Percentiles rank a stretch among this genome's conserved stretches.
phyloP scores from a whole-genome alignment of 2,113 vertebrate species.

The Saguinus imperator region DNA sequence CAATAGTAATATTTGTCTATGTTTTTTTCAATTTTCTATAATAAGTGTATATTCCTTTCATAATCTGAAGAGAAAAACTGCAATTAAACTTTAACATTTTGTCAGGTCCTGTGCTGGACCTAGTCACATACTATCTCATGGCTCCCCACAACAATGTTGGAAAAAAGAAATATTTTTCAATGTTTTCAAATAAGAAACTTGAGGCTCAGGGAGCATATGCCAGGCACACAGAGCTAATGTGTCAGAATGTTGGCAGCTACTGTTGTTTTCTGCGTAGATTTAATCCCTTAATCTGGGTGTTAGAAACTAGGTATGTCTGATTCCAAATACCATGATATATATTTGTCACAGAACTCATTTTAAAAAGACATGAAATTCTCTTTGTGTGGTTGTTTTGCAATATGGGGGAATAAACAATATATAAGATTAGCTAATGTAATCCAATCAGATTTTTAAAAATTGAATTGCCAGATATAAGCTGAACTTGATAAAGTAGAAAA shows the following conservation, averaged over 20 bases:
- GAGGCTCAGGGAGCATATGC: background rate
- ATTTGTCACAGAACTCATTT: background rate
- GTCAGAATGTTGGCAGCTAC: background rate
- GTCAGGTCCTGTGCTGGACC: background rate
- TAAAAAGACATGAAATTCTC: background rate
- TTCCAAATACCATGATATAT: background rate
- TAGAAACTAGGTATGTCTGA: background rate
- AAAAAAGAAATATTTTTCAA: background rate
- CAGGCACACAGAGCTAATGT: background rate
- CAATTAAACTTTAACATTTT: background rate
- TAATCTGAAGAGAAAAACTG: background rate
- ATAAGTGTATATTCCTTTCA: background rate
- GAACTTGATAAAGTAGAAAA: conserved; percentile 41
- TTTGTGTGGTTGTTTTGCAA: conserved; percentile 39
- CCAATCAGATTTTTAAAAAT: background rate
- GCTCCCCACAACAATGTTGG: background rate
- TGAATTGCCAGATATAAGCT: background rate
- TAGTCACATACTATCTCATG: background rate
- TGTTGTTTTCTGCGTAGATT: background rate
- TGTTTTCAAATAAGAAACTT: background rate
- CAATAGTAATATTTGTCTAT: background rate
- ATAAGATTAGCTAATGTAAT: conserved; percentile 41
- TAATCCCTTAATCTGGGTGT: background rate
- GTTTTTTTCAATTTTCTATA: conserved; percentile 7
- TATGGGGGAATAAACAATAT: conserved; percentile 37